A percentile compares a stretch with the other conserved stretches of the same genome.
Evolutionary conservation across 2,113 vertebrate species (phyloP).

Genomic region (Apodemus speciosus): DNA sequence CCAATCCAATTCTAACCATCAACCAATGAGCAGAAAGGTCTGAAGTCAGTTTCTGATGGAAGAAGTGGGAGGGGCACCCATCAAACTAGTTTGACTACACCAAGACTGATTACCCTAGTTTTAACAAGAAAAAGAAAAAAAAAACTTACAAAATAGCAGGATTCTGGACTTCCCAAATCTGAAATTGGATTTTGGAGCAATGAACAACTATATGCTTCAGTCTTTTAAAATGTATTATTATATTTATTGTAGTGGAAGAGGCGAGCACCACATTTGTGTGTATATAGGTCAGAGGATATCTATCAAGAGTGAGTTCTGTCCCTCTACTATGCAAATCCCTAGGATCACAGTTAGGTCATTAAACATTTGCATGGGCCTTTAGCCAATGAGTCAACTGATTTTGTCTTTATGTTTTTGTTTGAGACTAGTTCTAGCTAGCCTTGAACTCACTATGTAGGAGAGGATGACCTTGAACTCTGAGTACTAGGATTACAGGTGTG

Average conservation of each 20-base stretch:
- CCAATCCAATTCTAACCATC: background rate
- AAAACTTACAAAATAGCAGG: background rate
- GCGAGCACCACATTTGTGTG: rapidly evolving
- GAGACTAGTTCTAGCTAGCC: background rate
- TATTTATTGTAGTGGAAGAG: background rate
- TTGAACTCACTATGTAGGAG: background rate
- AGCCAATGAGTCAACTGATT: background rate
- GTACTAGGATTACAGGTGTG: too few species aligned
- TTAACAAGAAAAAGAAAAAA: background rate
- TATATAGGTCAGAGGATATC: background rate
- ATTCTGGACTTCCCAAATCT: background rate
- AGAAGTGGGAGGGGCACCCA: slow-evolving; percentile 19
- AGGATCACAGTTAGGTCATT: background rate
- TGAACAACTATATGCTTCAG: background rate
- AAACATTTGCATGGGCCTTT: background rate
- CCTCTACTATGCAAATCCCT: background rate
- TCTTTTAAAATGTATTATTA: background rate
- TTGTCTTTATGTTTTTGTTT: background rate
- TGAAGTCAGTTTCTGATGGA: slow-evolving; percentile 26
- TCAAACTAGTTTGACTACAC: slow-evolving; percentile 72
- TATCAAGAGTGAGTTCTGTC: background rate
- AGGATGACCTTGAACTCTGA: background rate
- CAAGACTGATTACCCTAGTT: slow-evolving; percentile 35
- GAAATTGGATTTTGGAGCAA: slow-evolving; percentile 27
- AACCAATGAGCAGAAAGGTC: slow-evolving; percentile 31